Evolutionary conservation across 1,140 invertebrate species (phyloP), one percentile per base, ranked within the genome.

Genomic region (Papilio machaon): DNA sequence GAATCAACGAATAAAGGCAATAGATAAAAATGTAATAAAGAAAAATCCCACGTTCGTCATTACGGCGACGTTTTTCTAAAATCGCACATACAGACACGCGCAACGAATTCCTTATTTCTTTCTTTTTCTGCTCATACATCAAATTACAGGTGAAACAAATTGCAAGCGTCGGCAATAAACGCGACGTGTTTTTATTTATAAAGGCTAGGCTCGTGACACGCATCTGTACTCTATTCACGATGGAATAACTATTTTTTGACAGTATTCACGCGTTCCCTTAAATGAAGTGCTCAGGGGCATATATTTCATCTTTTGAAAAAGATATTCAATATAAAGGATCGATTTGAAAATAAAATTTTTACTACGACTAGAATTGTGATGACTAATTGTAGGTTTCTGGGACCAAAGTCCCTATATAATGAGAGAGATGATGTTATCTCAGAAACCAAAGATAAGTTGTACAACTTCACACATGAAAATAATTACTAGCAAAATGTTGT

Each of bases 131-230:
- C 70, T 78, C 82, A 84, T 90, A 88, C 85, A 86, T 87, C 84
- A 90, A 86, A 89, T 87, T 90, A 87, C 90, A 91, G 85, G 86
- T 90, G 87, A 87, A 88, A 90, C 85, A 88, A 90, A 91, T 89
- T 87, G 88, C 83, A 84, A 81, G 80, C 80, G 81, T 79, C 58
- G 74, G 83, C 88, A 87, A 88, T 90, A 87, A 87, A 86, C 81
- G 82, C 79, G 85, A 88, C 88, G 85, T 85, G 79, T 85, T 84
- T 86, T 88, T 91, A 90, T 89, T 89, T 90, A 90, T 89, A 87
- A 85, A 86, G 83, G 83, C 52, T 54, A 49, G 47, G 89, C 54
- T 81, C 85, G 88, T 90, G 86, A 87, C 87, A 81, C 80, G 86
- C 84, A 86, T 87, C 67, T 80, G 58, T 76, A 83, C 73, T 81